A percentile compares a stretch with the other conserved stretches of the same genome.
These are phyloP conservation scores for Drosophila cardini DNA, from an alignment of 1,140 invertebrate species.

Conservation along the genomic window DNA sequence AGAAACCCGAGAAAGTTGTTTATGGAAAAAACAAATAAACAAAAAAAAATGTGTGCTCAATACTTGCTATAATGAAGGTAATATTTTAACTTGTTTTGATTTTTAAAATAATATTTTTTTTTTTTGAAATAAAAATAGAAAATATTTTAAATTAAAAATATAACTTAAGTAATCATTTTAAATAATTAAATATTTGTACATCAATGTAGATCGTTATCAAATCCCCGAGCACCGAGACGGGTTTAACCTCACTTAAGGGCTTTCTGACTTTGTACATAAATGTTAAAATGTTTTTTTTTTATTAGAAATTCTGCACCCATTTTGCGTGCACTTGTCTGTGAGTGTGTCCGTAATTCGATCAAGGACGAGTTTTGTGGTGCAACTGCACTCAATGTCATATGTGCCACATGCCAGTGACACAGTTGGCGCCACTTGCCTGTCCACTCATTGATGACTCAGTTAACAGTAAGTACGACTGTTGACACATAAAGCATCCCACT, in stretches of 20 bases:
- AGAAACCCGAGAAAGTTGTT: too few relatives aligned
- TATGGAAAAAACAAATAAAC: too few relatives aligned
- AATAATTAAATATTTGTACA: too few relatives aligned
- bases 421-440: constrained; percentile 40
- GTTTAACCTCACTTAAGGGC: background rate
- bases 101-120: too few relatives aligned
- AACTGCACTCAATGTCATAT: constrained; percentile 13
- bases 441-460: constrained; percentile 41
- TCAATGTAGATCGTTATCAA: background rate
- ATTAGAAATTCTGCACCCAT: background rate
- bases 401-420: constrained; percentile 37
- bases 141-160: too few relatives aligned
- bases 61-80: too few relatives aligned
- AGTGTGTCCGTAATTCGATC: constrained; percentile 55
- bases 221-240: background rate
- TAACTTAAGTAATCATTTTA: too few relatives aligned
- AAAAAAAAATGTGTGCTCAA: too few relatives aligned
- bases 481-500: constrained; percentile 56
- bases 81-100: too few relatives aligned
- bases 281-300: background rate
- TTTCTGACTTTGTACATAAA: background rate
- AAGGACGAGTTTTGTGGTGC: constrained; percentile 51
- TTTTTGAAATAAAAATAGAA: too few relatives aligned
- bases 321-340: background rate
- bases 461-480: constrained; percentile 38